Conservation (phyloP, 2,113 vertebrate species). For the Sprattus sprattus region DNA sequence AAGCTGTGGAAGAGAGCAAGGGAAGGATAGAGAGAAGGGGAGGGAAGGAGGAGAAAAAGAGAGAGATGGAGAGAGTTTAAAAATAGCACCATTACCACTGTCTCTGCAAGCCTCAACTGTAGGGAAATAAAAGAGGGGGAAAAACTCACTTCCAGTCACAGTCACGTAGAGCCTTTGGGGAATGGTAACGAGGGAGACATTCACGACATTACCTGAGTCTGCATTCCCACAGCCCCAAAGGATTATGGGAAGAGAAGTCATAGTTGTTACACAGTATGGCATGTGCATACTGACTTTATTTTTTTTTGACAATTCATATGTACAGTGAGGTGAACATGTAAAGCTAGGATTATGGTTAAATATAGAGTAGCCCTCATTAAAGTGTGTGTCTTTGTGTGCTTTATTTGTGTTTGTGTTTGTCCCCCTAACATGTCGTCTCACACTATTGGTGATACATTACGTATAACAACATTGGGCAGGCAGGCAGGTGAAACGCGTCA, state of each 20-base stretch:
- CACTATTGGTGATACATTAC: constrained; percentile 64
- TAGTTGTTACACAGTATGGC: constrained; percentile 2
- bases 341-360: constrained; percentile 68
- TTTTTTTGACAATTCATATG: not conserved
- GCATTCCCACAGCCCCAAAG: constrained; percentile 39
- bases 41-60: too few species aligned
- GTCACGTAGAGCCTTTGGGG: not conserved
- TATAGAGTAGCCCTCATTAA: constrained; percentile 60
- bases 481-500: constrained; percentile 47
- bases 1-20: constrained; percentile 48
- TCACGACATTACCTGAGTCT: constrained; percentile 48
- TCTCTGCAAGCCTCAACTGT: not conserved
- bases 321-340: not conserved
- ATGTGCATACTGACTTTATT: not conserved
- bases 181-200: not conserved
- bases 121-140: not conserved
- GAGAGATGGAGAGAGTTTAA: not conserved
- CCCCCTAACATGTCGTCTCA: constrained; percentile 47
- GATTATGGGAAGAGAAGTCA: constrained; percentile 29
- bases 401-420: constrained; percentile 42
- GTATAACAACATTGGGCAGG: constrained; percentile 58
- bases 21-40: constrained; percentile 10
- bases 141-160: not conserved
- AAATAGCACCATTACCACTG: constrained; percentile 14
- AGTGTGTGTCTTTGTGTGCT: constrained; percentile 38